Conservation (phyloP, 2,113 vertebrate genomes). For the Rhizomys pruinosus region DNA sequence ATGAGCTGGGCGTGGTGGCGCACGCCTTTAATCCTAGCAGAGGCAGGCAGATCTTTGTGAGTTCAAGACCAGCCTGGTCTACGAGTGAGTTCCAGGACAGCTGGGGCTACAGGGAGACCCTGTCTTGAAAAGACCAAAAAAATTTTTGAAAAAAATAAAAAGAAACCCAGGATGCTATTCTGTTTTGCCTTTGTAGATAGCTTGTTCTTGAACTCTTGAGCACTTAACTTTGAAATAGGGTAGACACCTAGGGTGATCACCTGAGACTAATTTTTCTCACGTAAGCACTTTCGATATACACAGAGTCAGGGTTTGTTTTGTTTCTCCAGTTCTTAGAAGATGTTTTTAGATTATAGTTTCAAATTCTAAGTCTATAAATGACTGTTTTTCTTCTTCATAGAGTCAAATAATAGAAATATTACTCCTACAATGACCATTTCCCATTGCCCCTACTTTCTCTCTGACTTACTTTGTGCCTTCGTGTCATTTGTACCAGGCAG, state of each 20-base stretch:
- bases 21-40: no score
- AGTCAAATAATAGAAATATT: background rate
- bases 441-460: background rate
- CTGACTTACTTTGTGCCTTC: background rate
- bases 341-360: background rate
- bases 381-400: background rate
- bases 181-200: background rate
- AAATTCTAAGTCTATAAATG: background rate
- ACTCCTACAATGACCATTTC: background rate
- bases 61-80: no score
- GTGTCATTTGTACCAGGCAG: background rate
- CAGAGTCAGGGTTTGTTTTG: background rate
- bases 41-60: no score
- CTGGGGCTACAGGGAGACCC: no score
- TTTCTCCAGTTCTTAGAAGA: background rate
- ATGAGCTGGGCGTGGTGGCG: no score
- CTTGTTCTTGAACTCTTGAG: background rate
- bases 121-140: no score
- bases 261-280: background rate
- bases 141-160: no score
- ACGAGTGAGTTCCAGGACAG: no score
- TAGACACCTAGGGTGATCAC: background rate
- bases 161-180: background rate
- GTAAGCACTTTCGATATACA: background rate
- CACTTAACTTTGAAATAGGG: background rate